Base-by-base conservation (phyloP, 1,140 invertebrate species). In the Oedothorax gibbosus region DNA sequence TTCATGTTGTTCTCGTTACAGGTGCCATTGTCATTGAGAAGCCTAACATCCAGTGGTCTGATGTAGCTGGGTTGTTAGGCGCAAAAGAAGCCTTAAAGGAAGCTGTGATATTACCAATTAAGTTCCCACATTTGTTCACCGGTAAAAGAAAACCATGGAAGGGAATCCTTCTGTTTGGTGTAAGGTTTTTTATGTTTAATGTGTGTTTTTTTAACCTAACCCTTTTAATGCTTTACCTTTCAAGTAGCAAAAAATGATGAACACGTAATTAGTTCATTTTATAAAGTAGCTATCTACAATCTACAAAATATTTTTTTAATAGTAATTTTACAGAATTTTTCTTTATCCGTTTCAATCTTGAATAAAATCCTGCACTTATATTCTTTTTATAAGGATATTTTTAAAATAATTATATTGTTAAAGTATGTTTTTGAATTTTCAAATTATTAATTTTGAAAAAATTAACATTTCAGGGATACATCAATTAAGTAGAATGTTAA, bases 71-170 rank as follows among this genome's bases (percentile, higher is more conserved):
- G 7, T 91, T 99, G 18, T 97, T 99, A 90, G 94, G 93, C 80
- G 98, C 98, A n/a, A 99, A 99, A 90, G 98, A 99, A 91, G 97
- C 98, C 14, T 91, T 99, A 20, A 99, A 99, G 90, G 98, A 99
- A 92, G 98, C 99, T 88, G 99, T 99, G 49, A 99, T 99, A 89
- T 64, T 99, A 87, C 99, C 99, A 3, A 99, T 99, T 77, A 98
- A 98, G 90, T 99, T 99, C 90, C 99, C 99, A 54, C 98, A 99
- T 91, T 91, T 99, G 8, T 99, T 99, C 89, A 99, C 97, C 87
- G 98, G 98, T 86, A 97, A 99, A 90, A 93, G 98, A 89, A 97
- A 98, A 89, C 98, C 98, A 8, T 99, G 98, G 98, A 97, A 97
- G 91, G 98, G 98, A 88, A 99, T 99, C 88, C 91, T 99, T 18